phyloP scores from a whole-genome alignment of 1,140 invertebrate genomes.

The Drosophila mojavensis region DNA sequence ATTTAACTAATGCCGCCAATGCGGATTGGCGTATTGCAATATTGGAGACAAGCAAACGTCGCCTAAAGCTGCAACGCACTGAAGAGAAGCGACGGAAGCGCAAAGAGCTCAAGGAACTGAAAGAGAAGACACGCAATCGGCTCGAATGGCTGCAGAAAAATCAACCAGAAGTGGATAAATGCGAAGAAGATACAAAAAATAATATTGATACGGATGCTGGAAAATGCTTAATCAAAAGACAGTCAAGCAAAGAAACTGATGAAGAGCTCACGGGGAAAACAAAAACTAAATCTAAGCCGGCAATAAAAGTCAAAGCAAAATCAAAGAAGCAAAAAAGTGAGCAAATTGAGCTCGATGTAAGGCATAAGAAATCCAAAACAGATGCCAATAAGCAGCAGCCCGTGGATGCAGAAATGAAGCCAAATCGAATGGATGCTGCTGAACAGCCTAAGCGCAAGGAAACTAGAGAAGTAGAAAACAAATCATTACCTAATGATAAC shows the following conservation, averaged over 20 bases:
- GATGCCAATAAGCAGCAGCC: neutral
- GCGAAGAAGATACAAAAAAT: neutral
- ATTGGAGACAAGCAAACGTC: constrained; percentile 67
- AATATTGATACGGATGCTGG: neutral
- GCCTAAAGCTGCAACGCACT: constrained; percentile 55
- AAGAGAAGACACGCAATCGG: constrained; percentile 58
- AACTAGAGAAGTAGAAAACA: neutral
- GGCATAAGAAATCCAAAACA: neutral
- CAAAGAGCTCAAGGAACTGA: constrained; percentile 66
- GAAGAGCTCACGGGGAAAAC: too few species aligned
- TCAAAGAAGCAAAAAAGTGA: neutral
- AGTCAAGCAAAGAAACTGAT: neutral
- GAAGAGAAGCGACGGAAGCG: constrained; percentile 63
- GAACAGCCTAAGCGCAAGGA: neutral
- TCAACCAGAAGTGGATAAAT: constrained; percentile 21
- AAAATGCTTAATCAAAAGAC: neutral
- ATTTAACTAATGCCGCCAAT: constrained; percentile 40
- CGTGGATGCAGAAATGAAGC: neutral
- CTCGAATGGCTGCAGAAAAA: constrained; percentile 69
- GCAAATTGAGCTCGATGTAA: neutral
- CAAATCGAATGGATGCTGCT: neutral
- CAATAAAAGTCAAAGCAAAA: neutral
- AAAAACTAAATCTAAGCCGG: too few species aligned
- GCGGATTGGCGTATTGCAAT: constrained; percentile 66
- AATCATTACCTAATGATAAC: neutral